Evolutionary conservation across 2,113 vertebrate species (phyloP), one percentile per base, ranked within the genome.

Genomic region (Rostratula benghalensis): DNA sequence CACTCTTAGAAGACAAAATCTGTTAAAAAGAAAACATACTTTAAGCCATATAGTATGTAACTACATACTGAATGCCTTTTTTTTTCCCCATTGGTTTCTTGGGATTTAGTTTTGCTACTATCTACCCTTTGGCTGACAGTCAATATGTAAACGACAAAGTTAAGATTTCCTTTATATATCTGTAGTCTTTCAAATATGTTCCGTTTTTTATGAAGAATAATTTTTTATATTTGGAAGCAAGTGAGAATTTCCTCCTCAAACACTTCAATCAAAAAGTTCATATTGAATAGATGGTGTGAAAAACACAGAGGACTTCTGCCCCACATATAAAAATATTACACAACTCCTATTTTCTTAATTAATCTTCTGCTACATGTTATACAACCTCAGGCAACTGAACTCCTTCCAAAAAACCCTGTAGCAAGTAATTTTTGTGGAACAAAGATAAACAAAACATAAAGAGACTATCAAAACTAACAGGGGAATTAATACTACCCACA

Each of bases 1-100:
- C 99, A 93, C 99, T 99, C 98, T 99, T 99, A 96, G 99, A 99
- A 69, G 98, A 98, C 80, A 99, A 97, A 92, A 99, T 99, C 99
- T 99, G 97, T 77, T 87, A 83, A 81, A 89, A 92, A 92, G 30
- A 96, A 94, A 67, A 28, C 23, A 89, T 45, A 82, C n/a, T 73
- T 85, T 95, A 41, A 90, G 82, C 71, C 21, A 77, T 0, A 74
- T 0, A 85, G 57, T 79, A 82, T 8, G 7, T 51, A 87, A n/a
- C 6, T 28, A 54, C 22, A 45, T 17, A 71, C 2, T 15, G 19
- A 45, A 75, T 23, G 77, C 4, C 24, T 67, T 39, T 69, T 25
- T 27, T 67, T 39, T 69, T 25, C 13, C 15, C 30, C 75, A 33
- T 10, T 53, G 3, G 87, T 56, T 39, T 65, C 2, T 60, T 28